phyloP scores from a whole-genome alignment of 2,113 vertebrate species.

The Lipotes vexillifer region DNA sequence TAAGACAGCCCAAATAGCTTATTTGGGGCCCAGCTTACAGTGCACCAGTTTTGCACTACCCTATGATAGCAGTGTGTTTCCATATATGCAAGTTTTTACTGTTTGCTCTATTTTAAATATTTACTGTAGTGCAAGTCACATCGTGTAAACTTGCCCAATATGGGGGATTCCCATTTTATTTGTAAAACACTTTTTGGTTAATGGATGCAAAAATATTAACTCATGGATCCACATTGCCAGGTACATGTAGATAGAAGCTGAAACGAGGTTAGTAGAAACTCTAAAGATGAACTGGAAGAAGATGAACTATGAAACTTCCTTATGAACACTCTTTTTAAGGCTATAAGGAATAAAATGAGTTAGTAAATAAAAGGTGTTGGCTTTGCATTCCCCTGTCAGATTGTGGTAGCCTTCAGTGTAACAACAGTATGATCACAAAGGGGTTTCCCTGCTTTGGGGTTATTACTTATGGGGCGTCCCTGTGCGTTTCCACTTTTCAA shows the following conservation, averaged over 20 bases:
- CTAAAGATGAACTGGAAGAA: not conserved
- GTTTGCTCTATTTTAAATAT: conserved; percentile 39
- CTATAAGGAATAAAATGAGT: not conserved
- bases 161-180: conserved; percentile 37
- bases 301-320: not conserved
- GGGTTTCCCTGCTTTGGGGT: not conserved
- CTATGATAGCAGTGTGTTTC: not conserved
- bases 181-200: conserved; percentile 28
- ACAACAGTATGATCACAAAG: not conserved
- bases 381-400: not conserved
- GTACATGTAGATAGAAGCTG: not conserved
- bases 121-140: not conserved
- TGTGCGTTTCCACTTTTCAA: not conserved
- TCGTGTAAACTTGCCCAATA: conserved; percentile 47
- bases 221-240: not conserved
- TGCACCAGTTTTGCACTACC: not conserved
- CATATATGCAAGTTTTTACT: conserved; percentile 40
- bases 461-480: not conserved
- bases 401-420: not conserved
- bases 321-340: not conserved
- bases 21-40: not conserved
- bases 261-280: not conserved
- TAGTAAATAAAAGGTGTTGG: not conserved
- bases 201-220: not conserved
- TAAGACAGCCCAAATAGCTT: not conserved